Base-by-base conservation (phyloP, 2,888 invertebrate species). In the Amaurobius ferox region DNA sequence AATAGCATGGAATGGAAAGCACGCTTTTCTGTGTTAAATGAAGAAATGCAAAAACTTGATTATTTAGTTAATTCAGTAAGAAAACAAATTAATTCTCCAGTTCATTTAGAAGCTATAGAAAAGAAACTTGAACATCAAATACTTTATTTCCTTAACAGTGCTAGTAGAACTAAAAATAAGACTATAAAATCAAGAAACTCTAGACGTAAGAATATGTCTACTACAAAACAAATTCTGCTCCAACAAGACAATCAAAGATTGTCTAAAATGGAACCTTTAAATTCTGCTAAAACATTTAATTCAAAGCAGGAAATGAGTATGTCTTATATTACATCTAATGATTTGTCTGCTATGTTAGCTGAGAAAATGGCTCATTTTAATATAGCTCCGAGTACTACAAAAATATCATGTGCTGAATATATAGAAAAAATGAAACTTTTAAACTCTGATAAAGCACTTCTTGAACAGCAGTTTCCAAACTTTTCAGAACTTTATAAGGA, bases 361-460 rank as follows among this genome's bases (percentile, higher is more conserved):
- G 67, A 85, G 26, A 85, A 78, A 39, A 11, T 85, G 23, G 30
- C 35, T 66, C 11, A 16, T 35, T 61, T 70, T 19, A 30, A 16
- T 29, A 39, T 85, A 29, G 2, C n/a, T 29, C 77, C 72, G 1
- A 7, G 30, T 26, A n/a, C 29, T 30, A 13, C 40, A 16, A 68
- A 70, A 30, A 19, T 81, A n/a, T 44, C 74, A n/a, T 23, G 23
- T 19, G 62, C 40, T 23, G 70, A 70, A n/a, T 76, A 39, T 70
- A 32, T 70, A n/a, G 62, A 68, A 44, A 76, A 76, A 70, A 73
- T 62, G 48, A 26, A 40, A 19, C 48, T 76, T 68, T n/a, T 81
- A 29, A 74, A 70, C 26, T 26, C 62, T 30, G 70, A 81, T 16
- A 76, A 32, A 28, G 32, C 68, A 6, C 7, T 40, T 2, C 28